Evolutionary conservation across 2,113 vertebrate genomes (phyloP).

Genomic region (Corythornis madagascariensis): DNA sequence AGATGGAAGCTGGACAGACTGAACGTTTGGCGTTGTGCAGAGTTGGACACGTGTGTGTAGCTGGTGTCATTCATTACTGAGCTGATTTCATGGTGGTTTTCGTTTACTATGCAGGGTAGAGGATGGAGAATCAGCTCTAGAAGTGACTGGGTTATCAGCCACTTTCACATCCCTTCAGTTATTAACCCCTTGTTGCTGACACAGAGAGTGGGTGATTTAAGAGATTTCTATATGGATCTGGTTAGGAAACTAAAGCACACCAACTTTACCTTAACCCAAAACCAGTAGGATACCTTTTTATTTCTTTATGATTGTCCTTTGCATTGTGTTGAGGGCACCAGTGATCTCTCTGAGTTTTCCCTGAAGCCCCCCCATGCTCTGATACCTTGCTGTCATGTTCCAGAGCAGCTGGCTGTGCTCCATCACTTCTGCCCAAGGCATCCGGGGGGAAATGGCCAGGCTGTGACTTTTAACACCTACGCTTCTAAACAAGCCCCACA

Average conservation of each 20-base stretch:
- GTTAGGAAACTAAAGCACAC: not conserved
- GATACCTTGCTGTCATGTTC: rapidly evolving
- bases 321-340: not conserved
- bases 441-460: not conserved
- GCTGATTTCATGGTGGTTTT: not conserved
- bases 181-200: not conserved
- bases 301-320: not conserved
- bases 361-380: not conserved
- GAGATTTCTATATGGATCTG: too few relatives aligned
- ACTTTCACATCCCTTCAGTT: not conserved
- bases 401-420: not conserved
- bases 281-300: not conserved
- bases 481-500: not conserved
- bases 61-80: not conserved
- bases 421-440: rapidly evolving
- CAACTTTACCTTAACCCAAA: not conserved
- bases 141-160: not conserved
- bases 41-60: too few relatives aligned
- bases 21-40: not conserved
- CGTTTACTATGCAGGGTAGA: not conserved
- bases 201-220: rapidly evolving
- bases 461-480: rapidly evolving
- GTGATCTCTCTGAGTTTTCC: not conserved
- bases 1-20: not conserved
- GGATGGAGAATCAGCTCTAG: not conserved